Evolutionary conservation across 2,888 invertebrate genomes (phyloP), one percentile per base, ranked within the genome.

Genomic region (Mongoloraphidia duomilia): DNA sequence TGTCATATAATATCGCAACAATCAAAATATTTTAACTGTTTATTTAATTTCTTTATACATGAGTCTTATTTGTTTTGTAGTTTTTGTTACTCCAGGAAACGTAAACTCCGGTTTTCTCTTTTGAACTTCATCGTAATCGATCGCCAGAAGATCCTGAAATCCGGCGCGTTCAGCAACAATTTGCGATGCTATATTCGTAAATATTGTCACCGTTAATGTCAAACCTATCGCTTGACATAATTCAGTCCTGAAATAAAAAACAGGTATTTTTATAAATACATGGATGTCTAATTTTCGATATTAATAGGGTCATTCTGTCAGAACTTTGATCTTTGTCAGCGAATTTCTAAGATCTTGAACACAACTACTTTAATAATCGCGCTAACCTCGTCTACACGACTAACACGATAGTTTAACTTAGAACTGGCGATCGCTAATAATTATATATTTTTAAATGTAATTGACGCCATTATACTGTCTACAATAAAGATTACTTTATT

Each of bases 101-200:
- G 17, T 46, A 33, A 55, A 49, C 37, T 33, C 17, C n/a, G 59
- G 55, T 36, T 51, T 39, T 3, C 13, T 63, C 37, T 62, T 60
- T 1, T 67, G 69, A 39, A 75, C 55, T 14, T 74, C 72, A 42
- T 69, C 68, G 49, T 74, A 75, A 0, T 67, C 61, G 17, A 73
- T 64, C 52, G 68, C 67, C 46, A 55, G 65, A 0, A 74, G 53
- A 11, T 66, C 67, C 26, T 63, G 55, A 53, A 74, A 75, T 1
- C 74, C 74, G 0, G 69, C 70, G 52, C 70, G 73, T 53, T 64
- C 66, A 1, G 75, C 75, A 2, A 73, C 65, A 0, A 66, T 64
- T 55, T 75, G 76, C 0, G 76, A 75, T 0, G 70, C 69, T 0
- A 65, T 69, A 0, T 75, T 73, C 0, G 75, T 75, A 62, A 75